These are phyloP conservation scores for Oegoconia quadripuncta DNA, from an alignment of 2,888 invertebrate genomes.

Conservation along the genomic window DNA sequence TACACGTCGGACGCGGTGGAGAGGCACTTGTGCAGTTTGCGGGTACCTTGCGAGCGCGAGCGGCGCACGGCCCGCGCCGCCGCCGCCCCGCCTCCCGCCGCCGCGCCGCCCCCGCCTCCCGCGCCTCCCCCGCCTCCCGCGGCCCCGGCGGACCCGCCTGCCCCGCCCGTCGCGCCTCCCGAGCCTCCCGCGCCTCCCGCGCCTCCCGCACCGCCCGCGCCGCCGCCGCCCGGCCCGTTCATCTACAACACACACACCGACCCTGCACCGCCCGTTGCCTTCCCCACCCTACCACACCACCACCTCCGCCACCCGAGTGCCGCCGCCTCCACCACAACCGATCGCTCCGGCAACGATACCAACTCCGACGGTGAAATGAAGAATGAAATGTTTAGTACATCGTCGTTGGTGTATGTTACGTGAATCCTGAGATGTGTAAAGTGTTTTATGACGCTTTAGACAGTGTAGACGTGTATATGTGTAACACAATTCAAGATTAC, in stretches of 20 bases:
- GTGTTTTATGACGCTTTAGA: too few species aligned
- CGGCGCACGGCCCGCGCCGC: conserved; percentile 81
- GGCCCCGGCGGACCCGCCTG: conserved; percentile 36
- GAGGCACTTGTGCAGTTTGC: conserved; percentile 94
- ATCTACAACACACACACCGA: conserved; percentile 44
- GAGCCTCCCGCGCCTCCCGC: conserved; percentile 34
- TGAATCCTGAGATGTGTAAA: too few species aligned
- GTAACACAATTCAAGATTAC: too few species aligned
- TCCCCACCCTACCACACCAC: conserved; percentile 12
- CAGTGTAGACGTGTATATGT: too few species aligned
- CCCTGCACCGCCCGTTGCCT: conserved; percentile 21
- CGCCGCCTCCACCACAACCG: conserved; percentile 21
- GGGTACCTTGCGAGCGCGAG: conserved; percentile 97
- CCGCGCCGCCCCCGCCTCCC: conserved; percentile 23
- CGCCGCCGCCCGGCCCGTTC: conserved; percentile 45
- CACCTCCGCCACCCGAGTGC: conserved; percentile 15
- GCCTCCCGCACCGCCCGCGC: conserved; percentile 62
- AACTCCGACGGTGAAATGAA: conserved; percentile 2
- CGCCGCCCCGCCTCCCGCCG: conserved; percentile 28
- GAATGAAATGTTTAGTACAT: too few species aligned
- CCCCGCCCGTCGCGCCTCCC: conserved; percentile 76
- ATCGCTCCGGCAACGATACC: conserved; percentile 9
- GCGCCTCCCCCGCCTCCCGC: conserved; percentile 40
- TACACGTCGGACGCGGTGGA: conserved; percentile 92
- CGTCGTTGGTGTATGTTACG: too few species aligned